Base-by-base conservation (phyloP, 2,797 vertebrate species). In the Tarsius wallacei region DNA sequence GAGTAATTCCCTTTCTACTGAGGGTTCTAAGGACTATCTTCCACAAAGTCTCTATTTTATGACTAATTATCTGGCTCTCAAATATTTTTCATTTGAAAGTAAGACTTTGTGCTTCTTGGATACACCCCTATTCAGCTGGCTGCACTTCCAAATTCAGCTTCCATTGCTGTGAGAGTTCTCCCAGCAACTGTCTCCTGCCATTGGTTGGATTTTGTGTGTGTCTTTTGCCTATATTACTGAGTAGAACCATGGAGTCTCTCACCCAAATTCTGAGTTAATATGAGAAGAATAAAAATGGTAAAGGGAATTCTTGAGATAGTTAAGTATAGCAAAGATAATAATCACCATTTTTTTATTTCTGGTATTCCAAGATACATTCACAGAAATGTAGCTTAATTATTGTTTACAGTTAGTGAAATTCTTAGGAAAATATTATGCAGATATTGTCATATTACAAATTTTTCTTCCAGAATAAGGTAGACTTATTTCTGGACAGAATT, bases 401-500 rank as follows among this genome's bases (percentile, higher is more conserved):
- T 96, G 51, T 59, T 83, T 80, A 80, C 4, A 63, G 3, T 14
- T 66, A 90, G 19, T 82, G 7, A 33, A 74, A 88, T 73, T 95
- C n/a, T 90, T 88, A 78, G 26, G 42, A 71, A 92, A 86, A 64
- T 86, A 24, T 53, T 86, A 33, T 9, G 71, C 33, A 74, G 21
- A 51, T 73, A 77, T 31, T 61, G 19, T 74, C 57, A 93, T 10
- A 74, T 59, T 68, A 14, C 21, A 90, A 3, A 31, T 86, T 51
- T 94, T 5, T 26, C 2, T 76, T 88, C 87, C 42, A 87, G 19
- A 93, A 78, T 31, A 87, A 4, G 16, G 1, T 13, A 28, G 80
- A 53, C 57, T 86, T 96, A 94, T 66, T 90, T 85, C 77, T 93
- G 61, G 33, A 59, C 33, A 93, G 49, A 63, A 64, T n/a, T 70